phyloP scores from a whole-genome alignment of 1,140 invertebrate genomes.

The Macrosteles quadrilineatus region DNA sequence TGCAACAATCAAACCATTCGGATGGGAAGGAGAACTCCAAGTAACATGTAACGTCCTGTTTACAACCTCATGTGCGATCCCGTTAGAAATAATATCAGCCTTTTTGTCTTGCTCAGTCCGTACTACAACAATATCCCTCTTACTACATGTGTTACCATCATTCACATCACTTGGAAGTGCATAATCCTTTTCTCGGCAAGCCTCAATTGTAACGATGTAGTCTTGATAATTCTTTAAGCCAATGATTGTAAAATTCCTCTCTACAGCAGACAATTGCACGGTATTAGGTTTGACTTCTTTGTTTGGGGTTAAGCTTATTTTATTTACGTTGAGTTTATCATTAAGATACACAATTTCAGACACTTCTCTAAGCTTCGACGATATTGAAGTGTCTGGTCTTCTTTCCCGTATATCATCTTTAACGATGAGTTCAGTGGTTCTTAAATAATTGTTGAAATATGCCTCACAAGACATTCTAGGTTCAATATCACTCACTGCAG shows the following conservation, averaged over 20 bases:
- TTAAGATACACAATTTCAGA: too few species aligned
- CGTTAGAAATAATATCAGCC: constrained; percentile 37
- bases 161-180: constrained; percentile 35
- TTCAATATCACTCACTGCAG: not conserved
- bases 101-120: constrained; percentile 33
- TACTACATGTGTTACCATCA: constrained; percentile 36
- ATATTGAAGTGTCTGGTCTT: too few species aligned
- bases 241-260: not conserved
- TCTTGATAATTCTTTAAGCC: constrained; percentile 29
- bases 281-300: too few species aligned
- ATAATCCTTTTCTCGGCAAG: constrained; percentile 65
- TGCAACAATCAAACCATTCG: constrained; percentile 82
- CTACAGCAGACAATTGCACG: too few species aligned
- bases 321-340: too few species aligned
- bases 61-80: not conserved
- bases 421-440: too few species aligned
- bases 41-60: constrained; percentile 39
- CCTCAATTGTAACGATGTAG: constrained; percentile 71
- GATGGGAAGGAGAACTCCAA: constrained; percentile 58
- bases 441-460: not conserved
- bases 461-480: not conserved
- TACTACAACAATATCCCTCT: constrained; percentile 35
- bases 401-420: too few species aligned
- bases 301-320: too few species aligned
- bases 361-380: too few species aligned